Conservation (phyloP, 1,140 invertebrate species). For the Reticulitermes speratus region DNA sequence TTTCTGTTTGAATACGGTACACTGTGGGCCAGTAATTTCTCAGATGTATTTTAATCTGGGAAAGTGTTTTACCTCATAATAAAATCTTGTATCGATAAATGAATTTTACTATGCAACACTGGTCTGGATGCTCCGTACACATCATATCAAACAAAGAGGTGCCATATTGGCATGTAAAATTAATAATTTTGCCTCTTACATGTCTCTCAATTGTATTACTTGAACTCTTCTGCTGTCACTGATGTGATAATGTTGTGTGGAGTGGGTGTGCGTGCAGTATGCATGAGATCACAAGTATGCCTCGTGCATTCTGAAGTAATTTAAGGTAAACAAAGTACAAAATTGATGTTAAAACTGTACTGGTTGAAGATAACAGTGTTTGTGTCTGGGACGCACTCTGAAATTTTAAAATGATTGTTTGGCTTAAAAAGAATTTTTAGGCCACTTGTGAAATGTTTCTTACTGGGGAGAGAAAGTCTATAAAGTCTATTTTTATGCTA, state of each 20-base stretch:
- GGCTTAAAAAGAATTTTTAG: slow-evolving; percentile 19
- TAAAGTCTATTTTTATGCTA: slow-evolving; percentile 31
- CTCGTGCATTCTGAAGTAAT: slow-evolving; percentile 14
- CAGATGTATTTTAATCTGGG: not conserved
- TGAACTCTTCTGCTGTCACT: not conserved
- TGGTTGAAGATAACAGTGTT: slow-evolving; percentile 21
- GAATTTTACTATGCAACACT: not conserved
- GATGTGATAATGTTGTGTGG: slow-evolving; percentile 15
- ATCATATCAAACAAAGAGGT: slow-evolving; percentile 7
- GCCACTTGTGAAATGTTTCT: slow-evolving; percentile 5
- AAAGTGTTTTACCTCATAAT: slow-evolving; percentile 14
- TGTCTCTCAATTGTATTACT: slow-evolving; percentile 3
- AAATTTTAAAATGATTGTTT: slow-evolving; percentile 23
- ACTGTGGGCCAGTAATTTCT: not conserved
- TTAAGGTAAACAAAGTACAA: slow-evolving; percentile 28
- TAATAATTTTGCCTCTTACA: slow-evolving; percentile 22
- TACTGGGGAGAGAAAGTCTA: slow-evolving; percentile 27
- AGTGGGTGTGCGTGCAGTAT: slow-evolving; percentile 20
- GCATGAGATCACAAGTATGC: slow-evolving; percentile 23
- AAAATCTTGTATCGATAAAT: not conserved
- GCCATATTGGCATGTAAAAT: slow-evolving; percentile 27
- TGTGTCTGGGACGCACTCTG: slow-evolving; percentile 16
- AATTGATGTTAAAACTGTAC: slow-evolving; percentile 24
- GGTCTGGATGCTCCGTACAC: not conserved
- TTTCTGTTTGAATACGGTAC: not conserved